Base-by-base conservation (phyloP, 1,140 invertebrate genomes). In the Sesamia nonagrioides region DNA sequence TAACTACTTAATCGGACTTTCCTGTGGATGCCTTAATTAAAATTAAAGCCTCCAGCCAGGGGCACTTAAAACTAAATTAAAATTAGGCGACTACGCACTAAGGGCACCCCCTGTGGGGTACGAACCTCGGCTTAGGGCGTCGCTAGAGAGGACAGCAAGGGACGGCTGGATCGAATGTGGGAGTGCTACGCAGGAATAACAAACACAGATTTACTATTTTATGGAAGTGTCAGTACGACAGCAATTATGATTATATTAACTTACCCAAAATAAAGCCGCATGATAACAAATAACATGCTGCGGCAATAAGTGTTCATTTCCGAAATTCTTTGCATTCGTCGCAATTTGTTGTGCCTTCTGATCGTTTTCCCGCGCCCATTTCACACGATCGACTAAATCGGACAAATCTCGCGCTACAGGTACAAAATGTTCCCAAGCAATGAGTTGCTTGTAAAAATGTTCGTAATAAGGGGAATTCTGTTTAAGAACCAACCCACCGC, bases 381-480 rank as follows among this genome's bases (percentile, higher is more conserved):
- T 88, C 40, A 99, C 95, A 91, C 97, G 96, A 45, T 98, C 96
- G 7, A 97, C 93, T 27, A 99, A 95, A 95, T 99, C 97, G 50
- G 96, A 97, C 18, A 99, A 95, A 93, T 99, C 97, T 50, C 95
- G 92, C 86, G 97, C 97, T 27, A 99, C 95, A 42, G 98, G 97
- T 61, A 99, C 93, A 93, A 97, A 99, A 95, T 99, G 98, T 85
- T 96, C 94, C 88, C 96, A 96, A 15, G 98, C 97, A 80, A 95
- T 84, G 15, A 99, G 89, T 82, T 97, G 94, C 61, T 96, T 94
- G 90, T 99, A 99, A 95, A 99, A 99, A 95, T 98, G 97, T 96
- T 99, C 99, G 93, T 99, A 99, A 93, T 98, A 99, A 21, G 96
- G 95, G 0, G 99, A 99, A 60, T 98, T 96, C 94, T 99, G 98